Conservation (phyloP, 2,113 vertebrate genomes). For the Bubo bubo region DNA sequence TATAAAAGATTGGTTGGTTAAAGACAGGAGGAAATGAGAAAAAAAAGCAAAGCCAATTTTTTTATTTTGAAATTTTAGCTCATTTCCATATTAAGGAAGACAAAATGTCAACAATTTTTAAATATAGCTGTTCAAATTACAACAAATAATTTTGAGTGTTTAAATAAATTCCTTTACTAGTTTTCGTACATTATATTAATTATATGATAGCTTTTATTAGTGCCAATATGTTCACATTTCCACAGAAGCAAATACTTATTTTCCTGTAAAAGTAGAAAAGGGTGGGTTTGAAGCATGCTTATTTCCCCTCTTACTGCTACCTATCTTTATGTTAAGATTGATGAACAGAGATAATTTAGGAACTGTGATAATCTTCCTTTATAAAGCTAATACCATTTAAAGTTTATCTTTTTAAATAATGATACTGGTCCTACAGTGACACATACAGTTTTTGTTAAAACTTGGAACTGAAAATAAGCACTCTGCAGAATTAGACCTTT, state of each 20-base stretch:
- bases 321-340: not conserved
- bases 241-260: not conserved
- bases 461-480: not conserved
- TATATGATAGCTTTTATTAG: not conserved
- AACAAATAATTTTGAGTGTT: not conserved
- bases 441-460: not conserved
- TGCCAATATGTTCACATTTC: not conserved
- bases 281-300: not conserved
- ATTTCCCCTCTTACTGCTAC: not conserved
- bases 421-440: not conserved
- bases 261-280: not conserved
- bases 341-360: not conserved
- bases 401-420: not conserved
- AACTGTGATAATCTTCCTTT: not conserved
- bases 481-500: constrained; percentile 19
- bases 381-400: not conserved
- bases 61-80: not conserved
- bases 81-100: not conserved
- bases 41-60: rapidly evolving
- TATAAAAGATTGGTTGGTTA: not conserved
- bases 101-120: not conserved
- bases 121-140: not conserved
- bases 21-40: not conserved
- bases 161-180: not conserved
- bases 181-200: not conserved